Conservation (phyloP, 2,888 invertebrate species). For the Apeira syringaria region DNA sequence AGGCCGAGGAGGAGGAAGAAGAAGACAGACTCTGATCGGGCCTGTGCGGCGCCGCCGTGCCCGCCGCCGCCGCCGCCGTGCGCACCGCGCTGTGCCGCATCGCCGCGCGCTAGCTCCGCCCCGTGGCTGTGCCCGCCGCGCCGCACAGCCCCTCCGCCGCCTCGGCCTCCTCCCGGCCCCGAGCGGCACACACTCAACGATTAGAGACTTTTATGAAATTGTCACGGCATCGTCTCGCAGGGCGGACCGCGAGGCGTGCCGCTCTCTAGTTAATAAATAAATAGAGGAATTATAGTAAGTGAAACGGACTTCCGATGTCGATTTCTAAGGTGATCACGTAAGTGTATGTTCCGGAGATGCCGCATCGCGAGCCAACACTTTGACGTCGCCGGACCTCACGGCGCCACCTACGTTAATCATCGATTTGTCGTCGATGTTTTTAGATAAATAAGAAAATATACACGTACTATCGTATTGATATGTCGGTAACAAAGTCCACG, state of each 20-base stretch:
- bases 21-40: slow-evolving; percentile 86
- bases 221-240: slow-evolving; percentile 48
- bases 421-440: slow-evolving; percentile 66
- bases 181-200: slow-evolving; percentile 29
- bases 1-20: slow-evolving; percentile 93
- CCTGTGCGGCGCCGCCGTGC: slow-evolving; percentile 80
- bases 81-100: slow-evolving; percentile 39
- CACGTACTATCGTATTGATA: slow-evolving; percentile 36
- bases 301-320: slow-evolving; percentile 79
- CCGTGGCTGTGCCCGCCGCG: slow-evolving; percentile 23
- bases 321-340: slow-evolving; percentile 69
- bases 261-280: slow-evolving; percentile 62
- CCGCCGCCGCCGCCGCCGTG: slow-evolving; percentile 67
- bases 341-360: slow-evolving; percentile 47
- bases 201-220: slow-evolving; percentile 74
- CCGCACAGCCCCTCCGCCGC: slow-evolving; percentile 33
- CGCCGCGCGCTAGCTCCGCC: slow-evolving; percentile 18
- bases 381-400: slow-evolving; percentile 44
- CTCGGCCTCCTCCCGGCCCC: slow-evolving; percentile 3
- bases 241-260: slow-evolving; percentile 41
- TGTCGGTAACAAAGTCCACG: slow-evolving; percentile 11
- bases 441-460: slow-evolving; percentile 68
- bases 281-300: slow-evolving; percentile 77
- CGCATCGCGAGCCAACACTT: slow-evolving; percentile 31
- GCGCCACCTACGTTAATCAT: slow-evolving; percentile 59